These are phyloP conservation scores for Eubucco bourcierii DNA, from an alignment of 2,113 vertebrate species.

Conservation along the genomic window DNA sequence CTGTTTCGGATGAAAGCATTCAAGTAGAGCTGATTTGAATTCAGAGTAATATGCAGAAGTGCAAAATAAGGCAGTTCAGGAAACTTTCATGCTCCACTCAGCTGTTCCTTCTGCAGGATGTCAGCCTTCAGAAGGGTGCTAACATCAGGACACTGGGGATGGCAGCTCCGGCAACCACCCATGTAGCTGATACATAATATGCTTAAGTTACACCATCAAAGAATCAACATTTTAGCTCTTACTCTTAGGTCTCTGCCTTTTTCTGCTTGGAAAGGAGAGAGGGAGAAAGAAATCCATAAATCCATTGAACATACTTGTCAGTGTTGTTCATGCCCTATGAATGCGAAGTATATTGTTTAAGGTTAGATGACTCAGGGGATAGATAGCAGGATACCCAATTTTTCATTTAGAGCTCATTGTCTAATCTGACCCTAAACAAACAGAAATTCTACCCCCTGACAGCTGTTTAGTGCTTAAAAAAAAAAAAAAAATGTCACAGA, in stretches of 20 bases:
- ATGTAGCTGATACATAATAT: background rate
- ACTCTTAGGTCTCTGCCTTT: background rate
- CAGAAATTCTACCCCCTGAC: background rate
- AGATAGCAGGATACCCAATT: background rate
- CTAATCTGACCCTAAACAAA: slow-evolving; percentile 17
- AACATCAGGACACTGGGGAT: background rate
- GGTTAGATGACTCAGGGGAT: background rate
- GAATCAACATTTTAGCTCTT: background rate
- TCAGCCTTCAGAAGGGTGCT: background rate
- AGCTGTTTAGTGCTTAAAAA: background rate
- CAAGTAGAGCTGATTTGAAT: background rate
- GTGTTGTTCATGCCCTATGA: background rate
- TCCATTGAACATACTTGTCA: background rate
- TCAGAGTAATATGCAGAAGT: background rate
- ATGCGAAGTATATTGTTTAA: background rate
- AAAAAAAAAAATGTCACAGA: background rate
- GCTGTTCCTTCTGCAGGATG: background rate
- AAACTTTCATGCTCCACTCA: background rate
- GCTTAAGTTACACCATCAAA: background rate
- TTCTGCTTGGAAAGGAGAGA: background rate
- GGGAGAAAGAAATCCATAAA: background rate
- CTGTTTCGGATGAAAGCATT: background rate
- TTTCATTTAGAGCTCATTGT: slow-evolving; percentile 20
- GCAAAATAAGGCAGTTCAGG: background rate
- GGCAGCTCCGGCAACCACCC: background rate